A percentile compares a stretch with the other conserved stretches of the same genome.
phyloP scores from a whole-genome alignment of 2,113 vertebrate species.

The Microtus oregoni region DNA sequence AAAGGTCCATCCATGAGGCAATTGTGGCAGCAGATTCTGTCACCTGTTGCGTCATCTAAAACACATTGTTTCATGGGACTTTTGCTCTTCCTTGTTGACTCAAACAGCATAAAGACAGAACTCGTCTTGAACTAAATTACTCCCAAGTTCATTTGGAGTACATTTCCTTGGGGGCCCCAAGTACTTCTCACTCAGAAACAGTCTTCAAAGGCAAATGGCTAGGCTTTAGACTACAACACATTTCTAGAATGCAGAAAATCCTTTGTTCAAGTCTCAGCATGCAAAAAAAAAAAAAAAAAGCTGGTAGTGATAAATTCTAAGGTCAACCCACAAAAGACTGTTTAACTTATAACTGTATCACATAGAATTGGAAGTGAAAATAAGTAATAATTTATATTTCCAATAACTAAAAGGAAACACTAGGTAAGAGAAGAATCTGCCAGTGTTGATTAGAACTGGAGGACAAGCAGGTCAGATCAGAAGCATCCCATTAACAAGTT shows the following conservation, averaged over 20 bases:
- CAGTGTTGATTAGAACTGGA: not conserved
- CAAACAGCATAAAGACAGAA: not conserved
- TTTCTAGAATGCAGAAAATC: not conserved
- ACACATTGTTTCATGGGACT: not conserved
- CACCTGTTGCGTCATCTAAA: not conserved
- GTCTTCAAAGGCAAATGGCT: not conserved
- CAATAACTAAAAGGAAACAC: not conserved
- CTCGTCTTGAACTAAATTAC: not conserved
- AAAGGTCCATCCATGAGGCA: slow-evolving; percentile 16
- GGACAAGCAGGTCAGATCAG: not conserved
- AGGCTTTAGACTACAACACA: not conserved
- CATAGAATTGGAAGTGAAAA: slow-evolving; percentile 12
- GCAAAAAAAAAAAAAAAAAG: not conserved
- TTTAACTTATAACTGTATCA: not conserved
- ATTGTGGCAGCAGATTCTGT: slow-evolving; percentile 25
- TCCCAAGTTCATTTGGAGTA: slow-evolving; percentile 21
- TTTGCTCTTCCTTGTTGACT: slow-evolving; percentile 16
- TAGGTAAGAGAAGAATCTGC: not conserved
- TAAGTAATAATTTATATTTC: not conserved
- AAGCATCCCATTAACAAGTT: not conserved
- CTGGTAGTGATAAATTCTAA: not conserved
- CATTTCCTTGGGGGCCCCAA: not conserved
- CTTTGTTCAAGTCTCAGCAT: not conserved
- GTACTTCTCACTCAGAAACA: not conserved
- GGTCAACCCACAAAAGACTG: not conserved